Conservation (phyloP, 2,797 vertebrate genomes). For the Okamejei kenojei region DNA sequence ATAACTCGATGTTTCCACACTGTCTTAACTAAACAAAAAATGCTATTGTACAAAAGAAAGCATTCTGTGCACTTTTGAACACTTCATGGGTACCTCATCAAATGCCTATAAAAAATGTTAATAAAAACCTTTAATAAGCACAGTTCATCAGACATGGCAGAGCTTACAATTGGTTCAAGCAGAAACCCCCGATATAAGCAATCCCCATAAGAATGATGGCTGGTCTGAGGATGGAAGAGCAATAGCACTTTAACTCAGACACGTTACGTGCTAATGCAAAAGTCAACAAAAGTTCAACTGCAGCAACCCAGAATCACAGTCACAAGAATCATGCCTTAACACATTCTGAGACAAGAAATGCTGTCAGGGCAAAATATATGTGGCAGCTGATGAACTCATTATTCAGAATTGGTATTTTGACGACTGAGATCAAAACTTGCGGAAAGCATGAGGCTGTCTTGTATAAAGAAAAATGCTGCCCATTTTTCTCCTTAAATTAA, state of each 20-base stretch:
- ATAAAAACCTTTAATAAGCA: not conserved
- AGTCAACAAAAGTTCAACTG: conserved; percentile 88
- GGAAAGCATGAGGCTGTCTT: not conserved
- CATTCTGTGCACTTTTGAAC: not conserved
- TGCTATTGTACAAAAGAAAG: not conserved
- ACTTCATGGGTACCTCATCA: not conserved
- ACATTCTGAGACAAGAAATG: conserved; percentile 65
- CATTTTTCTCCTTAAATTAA: conserved; percentile 33
- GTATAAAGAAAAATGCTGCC: not conserved
- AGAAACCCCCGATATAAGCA: not conserved
- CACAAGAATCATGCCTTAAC: conserved; percentile 78
- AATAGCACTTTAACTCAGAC: conserved; percentile 53
- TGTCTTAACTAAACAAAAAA: not conserved
- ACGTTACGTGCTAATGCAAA: conserved; percentile 60
- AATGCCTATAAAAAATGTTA: not conserved
- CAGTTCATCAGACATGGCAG: not conserved
- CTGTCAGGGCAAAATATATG: conserved; percentile 53
- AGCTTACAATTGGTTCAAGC: not conserved
- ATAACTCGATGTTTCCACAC: no score
- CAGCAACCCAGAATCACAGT: conserved; percentile 64
- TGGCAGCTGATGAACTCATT: conserved; percentile 49
- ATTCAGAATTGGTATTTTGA: conserved; percentile 27
- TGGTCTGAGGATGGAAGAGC: not conserved
- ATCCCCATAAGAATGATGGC: not conserved
- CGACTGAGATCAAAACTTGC: conserved; percentile 33